These are phyloP conservation scores for Lytechinus variegatus DNA, from an alignment of 35 echinoderm and acorn worm genomes.

Conservation along the genomic window DNA sequence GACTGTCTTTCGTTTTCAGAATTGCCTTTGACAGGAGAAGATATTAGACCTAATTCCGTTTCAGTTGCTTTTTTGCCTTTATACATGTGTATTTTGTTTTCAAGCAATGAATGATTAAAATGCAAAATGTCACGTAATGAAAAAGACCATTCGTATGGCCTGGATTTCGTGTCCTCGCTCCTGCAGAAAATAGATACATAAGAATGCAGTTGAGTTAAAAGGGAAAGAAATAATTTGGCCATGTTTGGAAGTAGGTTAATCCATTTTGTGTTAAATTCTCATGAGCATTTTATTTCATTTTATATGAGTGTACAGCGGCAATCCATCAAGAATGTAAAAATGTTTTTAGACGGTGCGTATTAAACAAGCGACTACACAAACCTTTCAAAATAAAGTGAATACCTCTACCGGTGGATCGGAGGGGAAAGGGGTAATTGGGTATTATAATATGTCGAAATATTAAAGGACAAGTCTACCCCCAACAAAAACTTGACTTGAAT, in stretches of 20 bases:
- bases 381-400: background rate
- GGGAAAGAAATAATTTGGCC: too few species aligned
- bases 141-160: background rate
- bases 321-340: background rate
- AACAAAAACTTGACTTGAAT: too few species aligned
- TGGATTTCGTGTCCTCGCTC: background rate
- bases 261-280: background rate
- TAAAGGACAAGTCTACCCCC: too few species aligned
- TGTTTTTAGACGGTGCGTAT: background rate
- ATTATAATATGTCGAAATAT: too few species aligned
- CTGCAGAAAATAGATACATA: background rate
- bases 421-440: background rate
- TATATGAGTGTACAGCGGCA: background rate
- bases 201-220: background rate
- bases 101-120: background rate
- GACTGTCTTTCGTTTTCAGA: background rate
- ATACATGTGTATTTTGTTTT: too few species aligned
- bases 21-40: background rate
- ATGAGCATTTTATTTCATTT: background rate
- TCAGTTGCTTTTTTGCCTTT: background rate
- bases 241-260: background rate
- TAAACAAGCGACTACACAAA: background rate
- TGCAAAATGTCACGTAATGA: background rate
- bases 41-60: background rate
- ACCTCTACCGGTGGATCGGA: background rate